Base-by-base conservation (phyloP, 2,113 vertebrate genomes). In the Lethenteron camtschaticum region DNA sequence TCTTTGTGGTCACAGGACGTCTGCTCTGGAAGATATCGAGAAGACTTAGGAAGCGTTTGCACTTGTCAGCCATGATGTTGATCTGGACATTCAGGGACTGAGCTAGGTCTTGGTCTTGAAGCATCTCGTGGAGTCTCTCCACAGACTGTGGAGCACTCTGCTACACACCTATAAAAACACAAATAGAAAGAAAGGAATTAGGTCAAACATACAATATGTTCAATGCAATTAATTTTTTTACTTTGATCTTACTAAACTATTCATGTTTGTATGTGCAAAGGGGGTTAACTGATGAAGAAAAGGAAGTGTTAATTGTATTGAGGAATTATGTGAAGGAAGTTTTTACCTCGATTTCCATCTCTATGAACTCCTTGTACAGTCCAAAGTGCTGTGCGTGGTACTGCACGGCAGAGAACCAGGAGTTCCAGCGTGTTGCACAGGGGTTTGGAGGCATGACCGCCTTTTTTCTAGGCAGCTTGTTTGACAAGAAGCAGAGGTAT, bases 1-100 rank as follows among this genome's bases (percentile, higher is more conserved):
- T 20, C 18, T 20, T 20, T 20, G 18, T 20, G 18, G 18, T 20
- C 18, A 20, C 18, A 20, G 18, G 18, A 20, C 18, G 18, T 20
- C 18, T 20, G 18, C 73, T 75, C 56, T 74, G 72, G 56, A 75
- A 75, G 24, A 75, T 69, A 63, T 74, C 63, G 8, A 75, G 72
- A 69, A 75, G 72, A 12, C 68, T 18, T 5, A 72, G 5, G n/a
- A 75, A 58, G 3, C 56, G 12, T 63, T 70, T 73, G 66, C 70
- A 75, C 69, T 74, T 74, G 13, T 74, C 70, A 69, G 70, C 66
- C 55, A 74, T 70, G 63, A 75, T 71, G 60, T n/a, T 66, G 6
- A 74, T 12, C 55, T 75, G 57, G 6, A 75, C 55, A 12, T 72
- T 69, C 58, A 74, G 66, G 10, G 4, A 18, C 10, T 68, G 57